A percentile compares a stretch with the other conserved stretches of the same genome.
Evolutionary conservation across 1,140 invertebrate species (phyloP).

Genomic region (Maniola jurtina): DNA sequence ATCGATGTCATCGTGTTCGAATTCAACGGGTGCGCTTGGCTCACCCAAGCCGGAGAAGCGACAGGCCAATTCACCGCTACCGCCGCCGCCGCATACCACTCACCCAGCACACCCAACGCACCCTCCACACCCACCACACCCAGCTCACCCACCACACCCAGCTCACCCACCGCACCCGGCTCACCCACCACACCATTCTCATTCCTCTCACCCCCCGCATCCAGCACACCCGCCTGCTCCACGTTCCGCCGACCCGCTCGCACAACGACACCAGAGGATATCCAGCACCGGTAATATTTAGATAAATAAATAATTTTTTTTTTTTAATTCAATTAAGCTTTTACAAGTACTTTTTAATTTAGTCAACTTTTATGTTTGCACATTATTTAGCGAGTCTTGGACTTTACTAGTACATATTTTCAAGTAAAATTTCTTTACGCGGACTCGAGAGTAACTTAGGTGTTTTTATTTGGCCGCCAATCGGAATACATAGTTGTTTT

Average conservation of each 20-base stretch:
- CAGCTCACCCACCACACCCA: slow-evolving; percentile 25
- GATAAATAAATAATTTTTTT: no score
- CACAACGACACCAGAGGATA: slow-evolving; percentile 62
- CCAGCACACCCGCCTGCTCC: slow-evolving; percentile 4
- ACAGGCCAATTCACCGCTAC: slow-evolving; percentile 90
- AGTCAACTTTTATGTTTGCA: neutral
- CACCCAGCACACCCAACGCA: slow-evolving; percentile 34
- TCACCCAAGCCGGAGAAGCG: slow-evolving; percentile 92
- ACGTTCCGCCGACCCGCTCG: slow-evolving; percentile 18
- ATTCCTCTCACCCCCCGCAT: slow-evolving; percentile 51
- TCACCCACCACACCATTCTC: slow-evolving; percentile 89
- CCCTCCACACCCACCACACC: slow-evolving; percentile 34
- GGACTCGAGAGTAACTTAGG: no score
- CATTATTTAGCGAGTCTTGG: neutral
- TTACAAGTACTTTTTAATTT: no score
- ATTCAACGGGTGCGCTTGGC: slow-evolving; percentile 85
- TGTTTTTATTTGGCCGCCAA: no score
- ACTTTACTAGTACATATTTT: no score
- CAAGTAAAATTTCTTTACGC: no score
- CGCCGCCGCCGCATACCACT: slow-evolving; percentile 80
- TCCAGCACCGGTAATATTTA: slow-evolving; percentile 63
- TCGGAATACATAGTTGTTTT: no score
- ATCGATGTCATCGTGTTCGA: slow-evolving; percentile 87
- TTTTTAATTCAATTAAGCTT: no score
- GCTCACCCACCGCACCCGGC: slow-evolving; percentile 59